Percentiles rank a stretch among this genome's conserved stretches.
Evolutionary conservation across 2,888 invertebrate genomes (phyloP).

Genomic region (Athalia circularis): DNA sequence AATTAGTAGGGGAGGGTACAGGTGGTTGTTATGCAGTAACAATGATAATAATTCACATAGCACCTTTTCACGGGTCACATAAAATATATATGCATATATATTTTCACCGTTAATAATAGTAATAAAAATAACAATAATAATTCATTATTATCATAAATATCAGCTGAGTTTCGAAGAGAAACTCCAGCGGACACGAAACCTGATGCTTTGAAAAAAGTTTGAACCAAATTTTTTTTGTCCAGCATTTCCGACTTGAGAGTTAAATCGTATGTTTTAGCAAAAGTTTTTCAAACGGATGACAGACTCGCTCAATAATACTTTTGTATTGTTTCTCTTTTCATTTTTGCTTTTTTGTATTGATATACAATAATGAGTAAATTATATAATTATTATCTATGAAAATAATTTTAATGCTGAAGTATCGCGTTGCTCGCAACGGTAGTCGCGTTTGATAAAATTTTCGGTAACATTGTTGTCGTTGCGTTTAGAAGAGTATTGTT

Average conservation of each 20-base stretch:
- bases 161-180: too few species aligned
- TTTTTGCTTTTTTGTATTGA: background rate
- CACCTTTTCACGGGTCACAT: slow-evolving; percentile 22
- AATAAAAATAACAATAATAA: slow-evolving; percentile 10
- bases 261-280: too few species aligned
- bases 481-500: slow-evolving; percentile 56
- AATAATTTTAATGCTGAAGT: slow-evolving; percentile 12
- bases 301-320: too few species aligned
- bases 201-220: too few species aligned
- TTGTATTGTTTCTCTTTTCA: too few species aligned
- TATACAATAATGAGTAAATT: too few species aligned
- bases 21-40: background rate
- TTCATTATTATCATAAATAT: background rate
- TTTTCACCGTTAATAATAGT: slow-evolving; percentile 21
- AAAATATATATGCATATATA: slow-evolving; percentile 7
- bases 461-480: slow-evolving; percentile 63
- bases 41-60: slow-evolving; percentile 16
- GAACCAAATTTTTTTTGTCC: too few species aligned
- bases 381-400: too few species aligned
- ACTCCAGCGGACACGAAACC: too few species aligned
- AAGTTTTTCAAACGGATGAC: too few species aligned
- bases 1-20: too few species aligned
- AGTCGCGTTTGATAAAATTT: slow-evolving; percentile 29
- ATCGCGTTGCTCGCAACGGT: slow-evolving; percentile 27
- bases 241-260: too few species aligned